phyloP scores from a whole-genome alignment of 1,140 invertebrate genomes.

The Homarus americanus region DNA sequence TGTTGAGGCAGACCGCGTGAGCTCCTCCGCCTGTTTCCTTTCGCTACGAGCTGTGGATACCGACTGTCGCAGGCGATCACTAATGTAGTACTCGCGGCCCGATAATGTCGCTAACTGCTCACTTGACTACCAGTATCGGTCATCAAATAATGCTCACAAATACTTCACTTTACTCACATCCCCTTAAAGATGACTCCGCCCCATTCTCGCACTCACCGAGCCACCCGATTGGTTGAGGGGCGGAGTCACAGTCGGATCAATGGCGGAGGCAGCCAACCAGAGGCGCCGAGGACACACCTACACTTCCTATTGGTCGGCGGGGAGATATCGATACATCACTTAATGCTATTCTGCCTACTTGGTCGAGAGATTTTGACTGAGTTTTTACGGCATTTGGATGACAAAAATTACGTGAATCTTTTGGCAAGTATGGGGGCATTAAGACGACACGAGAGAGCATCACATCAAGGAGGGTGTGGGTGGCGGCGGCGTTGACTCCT shows the following conservation, averaged over 20 bases:
- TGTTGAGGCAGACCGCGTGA: conserved; percentile 11
- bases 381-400: conserved; percentile 73
- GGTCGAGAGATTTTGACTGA: conserved; percentile 74
- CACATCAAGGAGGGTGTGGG: conserved; percentile 40
- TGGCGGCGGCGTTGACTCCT: neutral
- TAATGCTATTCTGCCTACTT: conserved; percentile 73
- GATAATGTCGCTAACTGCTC: conserved; percentile 74
- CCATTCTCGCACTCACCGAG: conserved; percentile 32
- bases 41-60: conserved; percentile 45
- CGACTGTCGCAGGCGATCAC: conserved; percentile 68
- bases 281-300: conserved; percentile 5
- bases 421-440: conserved; percentile 70
- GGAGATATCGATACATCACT: conserved; percentile 73
- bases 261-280: conserved; percentile 61
- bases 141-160: conserved; percentile 75
- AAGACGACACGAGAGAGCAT: conserved; percentile 58
- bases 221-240: conserved; percentile 25
- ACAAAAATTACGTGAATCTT: conserved; percentile 74
- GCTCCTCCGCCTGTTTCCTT: neutral
- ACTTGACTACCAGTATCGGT: conserved; percentile 73
- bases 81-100: conserved; percentile 69
- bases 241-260: conserved; percentile 65
- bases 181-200: conserved; percentile 58
- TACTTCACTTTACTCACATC: conserved; percentile 74
- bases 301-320: conserved; percentile 61